Conservation (phyloP, 2,888 invertebrate genomes). For the Oxyteleia sp. region DNA sequence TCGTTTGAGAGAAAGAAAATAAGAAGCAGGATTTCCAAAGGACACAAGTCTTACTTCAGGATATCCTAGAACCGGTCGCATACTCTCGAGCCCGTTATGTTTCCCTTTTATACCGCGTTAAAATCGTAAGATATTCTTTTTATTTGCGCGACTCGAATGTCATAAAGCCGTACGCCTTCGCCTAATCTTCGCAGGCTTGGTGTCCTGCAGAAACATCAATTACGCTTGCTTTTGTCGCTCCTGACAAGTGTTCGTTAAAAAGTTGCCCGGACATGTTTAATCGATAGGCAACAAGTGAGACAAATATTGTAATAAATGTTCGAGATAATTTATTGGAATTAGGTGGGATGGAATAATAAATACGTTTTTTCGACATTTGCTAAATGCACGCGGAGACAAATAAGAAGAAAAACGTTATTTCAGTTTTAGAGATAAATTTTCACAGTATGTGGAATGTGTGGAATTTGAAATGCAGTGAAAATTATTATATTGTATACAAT, state of each 20-base stretch:
- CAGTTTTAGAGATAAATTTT: no score
- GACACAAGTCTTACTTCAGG: constrained; percentile 42
- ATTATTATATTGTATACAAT: no score
- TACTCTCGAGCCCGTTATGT: constrained; percentile 26
- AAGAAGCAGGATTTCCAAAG: constrained; percentile 43
- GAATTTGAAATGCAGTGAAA: no score
- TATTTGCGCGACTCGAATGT: constrained; percentile 12
- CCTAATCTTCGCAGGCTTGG: constrained; percentile 1
- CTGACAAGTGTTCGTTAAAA: background rate
- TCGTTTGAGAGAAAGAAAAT: constrained; percentile 41
- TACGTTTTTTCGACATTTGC: no score
- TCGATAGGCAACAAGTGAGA: no score
- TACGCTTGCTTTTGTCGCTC: background rate
- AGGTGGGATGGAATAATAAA: no score
- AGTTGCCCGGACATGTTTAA: no score
- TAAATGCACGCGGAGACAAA: no score
- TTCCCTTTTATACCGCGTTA: constrained; percentile 34
- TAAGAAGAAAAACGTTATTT: no score
- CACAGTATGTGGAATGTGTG: no score
- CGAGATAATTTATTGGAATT: no score
- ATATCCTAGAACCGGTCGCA: constrained; percentile 57
- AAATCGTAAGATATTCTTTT: constrained; percentile 26
- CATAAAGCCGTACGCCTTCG: constrained; percentile 22
- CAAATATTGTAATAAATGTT: no score
- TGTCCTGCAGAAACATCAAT: background rate